A percentile compares a stretch with the other conserved stretches of the same genome.
These are phyloP conservation scores for Gadus chalcogrammus DNA, from an alignment of 2,113 vertebrate species.

Conservation along the genomic window DNA sequence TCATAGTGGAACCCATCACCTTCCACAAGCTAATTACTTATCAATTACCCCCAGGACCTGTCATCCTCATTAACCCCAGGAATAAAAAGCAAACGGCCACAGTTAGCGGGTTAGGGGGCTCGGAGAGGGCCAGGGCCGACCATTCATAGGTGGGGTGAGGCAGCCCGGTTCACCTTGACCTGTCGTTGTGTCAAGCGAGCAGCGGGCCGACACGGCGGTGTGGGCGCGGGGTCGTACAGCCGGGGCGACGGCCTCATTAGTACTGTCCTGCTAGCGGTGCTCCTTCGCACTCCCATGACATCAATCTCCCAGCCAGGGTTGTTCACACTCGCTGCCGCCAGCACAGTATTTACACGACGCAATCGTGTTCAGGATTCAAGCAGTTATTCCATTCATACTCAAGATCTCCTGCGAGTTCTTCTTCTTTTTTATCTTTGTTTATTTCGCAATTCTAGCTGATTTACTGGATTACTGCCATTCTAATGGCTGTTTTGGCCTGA, in stretches of 20 bases:
- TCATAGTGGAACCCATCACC: conserved; percentile 49
- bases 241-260: conserved; percentile 31
- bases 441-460: not conserved
- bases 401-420: too few relatives aligned
- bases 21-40: conserved; percentile 66
- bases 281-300: conserved; percentile 9
- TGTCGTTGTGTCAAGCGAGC: conserved; percentile 32
- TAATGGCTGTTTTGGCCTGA: too few relatives aligned
- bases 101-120: conserved; percentile 38
- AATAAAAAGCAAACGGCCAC: conserved; percentile 47
- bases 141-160: not conserved
- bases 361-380: too few relatives aligned
- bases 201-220: conserved; percentile 28
- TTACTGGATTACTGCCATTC: too few relatives aligned
- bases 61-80: conserved; percentile 37
- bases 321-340: conserved; percentile 13
- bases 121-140: conserved; percentile 7
- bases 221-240: conserved; percentile 32
- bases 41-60: conserved; percentile 60
- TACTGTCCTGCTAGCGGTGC: conserved; percentile 18
- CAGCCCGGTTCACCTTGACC: conserved; percentile 33
- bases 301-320: conserved; percentile 16
- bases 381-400: too few relatives aligned
- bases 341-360: too few relatives aligned
- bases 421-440: not conserved